Evolutionary conservation across 2,113 vertebrate genomes (phyloP).

Genomic region (Lepus europaeus): DNA sequence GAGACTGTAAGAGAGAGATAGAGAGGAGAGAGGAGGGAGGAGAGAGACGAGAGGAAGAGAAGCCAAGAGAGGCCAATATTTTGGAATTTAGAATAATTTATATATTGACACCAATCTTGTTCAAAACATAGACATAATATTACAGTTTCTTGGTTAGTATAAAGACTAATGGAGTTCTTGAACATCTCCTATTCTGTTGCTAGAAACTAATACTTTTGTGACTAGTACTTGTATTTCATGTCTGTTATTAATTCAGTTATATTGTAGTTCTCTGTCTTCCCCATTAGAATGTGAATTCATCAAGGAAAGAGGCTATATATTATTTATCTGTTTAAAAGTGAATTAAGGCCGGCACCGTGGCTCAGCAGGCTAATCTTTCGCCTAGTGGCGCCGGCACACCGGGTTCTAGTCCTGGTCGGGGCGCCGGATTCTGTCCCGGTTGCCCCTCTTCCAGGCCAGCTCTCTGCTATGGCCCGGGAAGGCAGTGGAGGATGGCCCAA

Average conservation of each 20-base stretch:
- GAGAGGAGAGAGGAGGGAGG: too few relatives aligned
- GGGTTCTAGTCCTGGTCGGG: too few relatives aligned
- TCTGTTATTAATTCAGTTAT: not conserved
- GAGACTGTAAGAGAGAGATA: too few relatives aligned
- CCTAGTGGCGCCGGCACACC: too few relatives aligned
- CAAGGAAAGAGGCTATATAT: not conserved
- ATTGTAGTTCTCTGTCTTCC: not conserved
- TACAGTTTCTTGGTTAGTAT: not conserved
- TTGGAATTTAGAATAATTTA: not conserved
- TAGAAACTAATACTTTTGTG: not conserved
- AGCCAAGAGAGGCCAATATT: not conserved
- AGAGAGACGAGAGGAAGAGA: too few relatives aligned
- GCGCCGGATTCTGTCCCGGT: too few relatives aligned
- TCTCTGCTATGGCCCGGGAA: too few relatives aligned
- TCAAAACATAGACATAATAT: not conserved
- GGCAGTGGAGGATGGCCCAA: too few relatives aligned
- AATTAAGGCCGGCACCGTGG: too few relatives aligned
- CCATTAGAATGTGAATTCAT: not conserved
- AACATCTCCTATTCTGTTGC: not conserved
- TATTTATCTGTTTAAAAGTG: not conserved
- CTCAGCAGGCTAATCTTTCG: too few relatives aligned
- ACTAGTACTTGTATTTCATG: not conserved
- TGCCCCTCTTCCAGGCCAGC: too few relatives aligned
- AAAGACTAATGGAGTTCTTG: not conserved
- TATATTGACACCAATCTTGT: not conserved